Percentiles rank a stretch among this genome's conserved stretches.
phyloP scores from a whole-genome alignment of 2,113 vertebrate species.

The Syngnathus typhle region DNA sequence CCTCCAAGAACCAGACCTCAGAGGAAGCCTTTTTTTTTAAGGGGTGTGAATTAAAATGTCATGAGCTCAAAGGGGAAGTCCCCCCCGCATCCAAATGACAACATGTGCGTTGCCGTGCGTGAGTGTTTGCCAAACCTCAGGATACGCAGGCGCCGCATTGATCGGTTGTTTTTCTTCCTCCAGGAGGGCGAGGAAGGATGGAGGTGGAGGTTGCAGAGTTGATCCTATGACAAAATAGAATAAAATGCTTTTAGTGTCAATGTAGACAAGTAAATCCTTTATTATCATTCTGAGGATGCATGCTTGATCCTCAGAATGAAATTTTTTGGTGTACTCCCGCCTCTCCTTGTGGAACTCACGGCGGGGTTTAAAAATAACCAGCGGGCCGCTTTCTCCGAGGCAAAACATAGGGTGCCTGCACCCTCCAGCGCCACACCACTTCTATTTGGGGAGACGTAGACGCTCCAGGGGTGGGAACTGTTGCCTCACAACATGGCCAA shows the following conservation, averaged over 20 bases:
- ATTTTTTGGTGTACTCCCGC: conserved; percentile 12
- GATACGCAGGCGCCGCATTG: conserved; percentile 35
- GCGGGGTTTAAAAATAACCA: conserved; percentile 63
- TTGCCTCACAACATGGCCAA: conserved; percentile 31
- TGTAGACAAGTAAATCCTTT: too few relatives aligned
- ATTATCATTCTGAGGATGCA: conserved; percentile 1
- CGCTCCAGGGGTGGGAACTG: conserved; percentile 50
- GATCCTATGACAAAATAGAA: conserved; percentile 38
- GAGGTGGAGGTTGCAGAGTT: conserved; percentile 38
- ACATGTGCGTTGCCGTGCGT: conserved; percentile 24
- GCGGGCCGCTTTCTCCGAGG: not conserved
- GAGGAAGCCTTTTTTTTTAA: conserved; percentile 40
- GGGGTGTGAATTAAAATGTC: conserved; percentile 52
- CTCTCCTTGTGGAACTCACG: conserved; percentile 43
- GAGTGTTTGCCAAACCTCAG: conserved; percentile 41
- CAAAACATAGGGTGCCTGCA: conserved; percentile 68
- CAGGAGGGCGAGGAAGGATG: conserved; percentile 42
- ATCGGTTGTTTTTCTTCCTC: conserved; percentile 33
- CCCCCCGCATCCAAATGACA: conserved; percentile 51
- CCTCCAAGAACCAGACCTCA: conserved; percentile 55
- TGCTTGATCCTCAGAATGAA: conserved; percentile 26
- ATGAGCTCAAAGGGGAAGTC: conserved; percentile 51
- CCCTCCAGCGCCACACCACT: conserved; percentile 54
- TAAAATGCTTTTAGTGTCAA: not conserved
- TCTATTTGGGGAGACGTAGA: conserved; percentile 63